A percentile compares a stretch with the other conserved stretches of the same genome.
Evolutionary conservation across 2,888 invertebrate species (phyloP).

Genomic region (Cryptops parisi): DNA sequence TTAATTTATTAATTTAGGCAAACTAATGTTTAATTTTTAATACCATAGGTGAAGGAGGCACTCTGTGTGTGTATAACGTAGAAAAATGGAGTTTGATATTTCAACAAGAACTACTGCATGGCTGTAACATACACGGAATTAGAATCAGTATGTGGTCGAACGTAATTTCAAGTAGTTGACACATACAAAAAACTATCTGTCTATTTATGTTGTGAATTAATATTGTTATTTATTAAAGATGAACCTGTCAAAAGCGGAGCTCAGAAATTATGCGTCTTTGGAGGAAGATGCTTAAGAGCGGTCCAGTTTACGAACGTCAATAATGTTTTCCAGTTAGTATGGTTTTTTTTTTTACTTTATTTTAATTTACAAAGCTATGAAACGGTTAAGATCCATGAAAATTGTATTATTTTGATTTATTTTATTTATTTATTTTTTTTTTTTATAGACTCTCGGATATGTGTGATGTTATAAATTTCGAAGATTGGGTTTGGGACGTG

Average conservation of each 20-base stretch:
- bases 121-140: constrained; percentile 43
- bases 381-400: too few relatives aligned
- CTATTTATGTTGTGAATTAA: too few relatives aligned
- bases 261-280: neutral
- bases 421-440: neutral
- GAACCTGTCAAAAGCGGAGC: neutral
- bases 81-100: constrained; percentile 22
- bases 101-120: constrained; percentile 30
- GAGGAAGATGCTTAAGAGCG: neutral
- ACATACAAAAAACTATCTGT: too few relatives aligned
- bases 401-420: too few relatives aligned
- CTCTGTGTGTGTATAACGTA: constrained; percentile 30
- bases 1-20: too few relatives aligned
- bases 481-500: constrained; percentile 52
- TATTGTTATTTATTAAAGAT: neutral
- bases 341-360: neutral
- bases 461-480: constrained; percentile 27
- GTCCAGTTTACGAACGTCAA: neutral
- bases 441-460: constrained; percentile 2
- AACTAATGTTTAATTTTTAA: too few relatives aligned
- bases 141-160: neutral
- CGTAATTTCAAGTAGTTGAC: too few relatives aligned
- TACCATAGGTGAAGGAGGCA: constrained; percentile 43
- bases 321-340: neutral
- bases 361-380: too few relatives aligned